Conservation (phyloP, 2,797 vertebrate species). For the Alauda arvensis region DNA sequence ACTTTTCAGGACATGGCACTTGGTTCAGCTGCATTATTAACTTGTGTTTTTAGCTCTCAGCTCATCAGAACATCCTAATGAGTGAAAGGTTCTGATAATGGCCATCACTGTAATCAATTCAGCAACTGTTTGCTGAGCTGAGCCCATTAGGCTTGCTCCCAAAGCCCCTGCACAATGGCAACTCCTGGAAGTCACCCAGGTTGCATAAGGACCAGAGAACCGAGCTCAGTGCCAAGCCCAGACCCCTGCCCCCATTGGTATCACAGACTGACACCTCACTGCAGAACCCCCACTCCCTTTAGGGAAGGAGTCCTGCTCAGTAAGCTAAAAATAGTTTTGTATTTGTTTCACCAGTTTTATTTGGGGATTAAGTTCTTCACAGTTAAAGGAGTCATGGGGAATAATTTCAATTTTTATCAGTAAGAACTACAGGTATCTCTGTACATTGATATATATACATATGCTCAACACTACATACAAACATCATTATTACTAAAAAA, state of each 20-base stretch:
- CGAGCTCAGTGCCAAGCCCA: not conserved
- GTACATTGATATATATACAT: too few relatives aligned
- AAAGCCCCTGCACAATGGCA: not conserved
- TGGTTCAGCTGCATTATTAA: not conserved
- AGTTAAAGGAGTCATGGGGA: not conserved
- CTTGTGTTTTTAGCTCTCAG: not conserved
- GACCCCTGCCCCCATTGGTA: not conserved
- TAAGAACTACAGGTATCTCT: not conserved
- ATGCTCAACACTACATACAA: not conserved
- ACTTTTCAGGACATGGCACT: conserved; percentile 9
- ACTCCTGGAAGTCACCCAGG: not conserved
- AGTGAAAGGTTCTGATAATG: conserved; percentile 21
- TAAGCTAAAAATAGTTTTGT: not conserved
- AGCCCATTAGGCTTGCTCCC: conserved; percentile 29
- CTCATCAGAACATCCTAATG: conserved; percentile 28
- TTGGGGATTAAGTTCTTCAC: not conserved
- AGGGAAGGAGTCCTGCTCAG: not conserved
- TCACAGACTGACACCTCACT: not conserved
- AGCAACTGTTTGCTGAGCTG: not conserved
- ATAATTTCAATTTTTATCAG: not conserved
- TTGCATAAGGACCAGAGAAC: not conserved
- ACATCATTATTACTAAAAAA: not conserved
- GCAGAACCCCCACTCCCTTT: not conserved
- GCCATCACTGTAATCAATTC: conserved; percentile 6
- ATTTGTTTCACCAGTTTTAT: not conserved